A percentile compares a stretch with the other conserved stretches of the same genome.
Evolutionary conservation across 2,113 vertebrate genomes (phyloP).

Genomic region (Diglossa brunneiventris): DNA sequence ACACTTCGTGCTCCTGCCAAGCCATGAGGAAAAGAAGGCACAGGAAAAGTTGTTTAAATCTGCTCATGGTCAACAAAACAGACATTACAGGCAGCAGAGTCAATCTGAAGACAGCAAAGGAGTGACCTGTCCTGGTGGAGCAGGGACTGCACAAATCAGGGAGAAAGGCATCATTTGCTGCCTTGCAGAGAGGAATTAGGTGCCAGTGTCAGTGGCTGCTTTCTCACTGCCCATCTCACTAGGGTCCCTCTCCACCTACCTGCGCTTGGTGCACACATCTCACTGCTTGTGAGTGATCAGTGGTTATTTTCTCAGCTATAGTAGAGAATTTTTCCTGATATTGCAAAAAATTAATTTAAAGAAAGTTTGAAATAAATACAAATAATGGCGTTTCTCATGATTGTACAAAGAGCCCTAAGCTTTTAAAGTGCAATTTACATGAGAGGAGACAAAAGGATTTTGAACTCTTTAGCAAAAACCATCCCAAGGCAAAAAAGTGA

Average conservation of each 20-base stretch:
- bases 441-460: background rate
- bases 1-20: background rate
- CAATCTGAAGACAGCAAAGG: background rate
- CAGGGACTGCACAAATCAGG: background rate
- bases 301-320: background rate
- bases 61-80: background rate
- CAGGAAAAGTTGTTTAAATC: background rate
- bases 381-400: background rate
- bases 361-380: background rate
- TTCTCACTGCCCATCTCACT: background rate
- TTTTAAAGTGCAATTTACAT: background rate
- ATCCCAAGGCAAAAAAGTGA: constrained; percentile 38
- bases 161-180: background rate
- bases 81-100: background rate
- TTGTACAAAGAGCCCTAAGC: background rate
- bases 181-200: background rate
- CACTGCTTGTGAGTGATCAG: background rate
- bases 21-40: background rate
- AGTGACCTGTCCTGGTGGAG: background rate
- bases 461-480: background rate
- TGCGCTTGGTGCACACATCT: background rate
- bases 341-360: background rate
- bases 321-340: background rate
- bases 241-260: background rate
- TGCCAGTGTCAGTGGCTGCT: background rate